Evolutionary conservation across 2,797 vertebrate genomes (phyloP).

Genomic region (Hydrophis major): DNA sequence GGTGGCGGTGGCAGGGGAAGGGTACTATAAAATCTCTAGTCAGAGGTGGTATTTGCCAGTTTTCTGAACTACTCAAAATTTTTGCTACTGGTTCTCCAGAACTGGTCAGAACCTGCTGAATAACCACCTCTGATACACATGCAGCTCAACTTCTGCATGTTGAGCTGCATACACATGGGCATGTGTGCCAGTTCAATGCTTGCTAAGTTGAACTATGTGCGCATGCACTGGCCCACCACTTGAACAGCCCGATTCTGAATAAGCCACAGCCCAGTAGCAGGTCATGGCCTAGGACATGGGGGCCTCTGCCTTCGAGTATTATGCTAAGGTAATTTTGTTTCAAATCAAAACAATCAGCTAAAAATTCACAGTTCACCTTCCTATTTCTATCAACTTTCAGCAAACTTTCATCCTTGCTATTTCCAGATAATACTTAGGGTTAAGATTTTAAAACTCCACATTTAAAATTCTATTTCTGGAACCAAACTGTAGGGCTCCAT

Average conservation of each 20-base stretch:
- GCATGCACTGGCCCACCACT: neutral
- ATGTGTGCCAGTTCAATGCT: accelerated
- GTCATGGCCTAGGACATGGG: accelerated
- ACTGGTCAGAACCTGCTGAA: no score
- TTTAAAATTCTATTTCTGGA: neutral
- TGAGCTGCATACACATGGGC: neutral
- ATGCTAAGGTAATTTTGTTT: neutral
- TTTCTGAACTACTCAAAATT: no score
- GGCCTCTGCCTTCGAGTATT: neutral
- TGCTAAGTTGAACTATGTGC: neutral
- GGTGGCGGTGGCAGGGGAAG: no score
- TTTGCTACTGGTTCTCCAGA: no score
- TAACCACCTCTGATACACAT: no score
- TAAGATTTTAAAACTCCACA: neutral
- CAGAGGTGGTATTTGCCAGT: no score
- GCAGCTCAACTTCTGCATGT: neutral
- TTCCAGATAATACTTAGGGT: neutral
- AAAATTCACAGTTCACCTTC: neutral
- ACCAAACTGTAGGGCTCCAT: neutral
- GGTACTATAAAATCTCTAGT: no score
- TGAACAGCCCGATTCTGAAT: neutral
- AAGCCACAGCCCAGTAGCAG: neutral
- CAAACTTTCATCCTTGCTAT: neutral
- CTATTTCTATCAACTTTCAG: neutral
- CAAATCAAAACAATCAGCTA: neutral